These are phyloP conservation scores for Pituophis catenifer DNA, from an alignment of 2,113 vertebrate species.

Conservation along the genomic window DNA sequence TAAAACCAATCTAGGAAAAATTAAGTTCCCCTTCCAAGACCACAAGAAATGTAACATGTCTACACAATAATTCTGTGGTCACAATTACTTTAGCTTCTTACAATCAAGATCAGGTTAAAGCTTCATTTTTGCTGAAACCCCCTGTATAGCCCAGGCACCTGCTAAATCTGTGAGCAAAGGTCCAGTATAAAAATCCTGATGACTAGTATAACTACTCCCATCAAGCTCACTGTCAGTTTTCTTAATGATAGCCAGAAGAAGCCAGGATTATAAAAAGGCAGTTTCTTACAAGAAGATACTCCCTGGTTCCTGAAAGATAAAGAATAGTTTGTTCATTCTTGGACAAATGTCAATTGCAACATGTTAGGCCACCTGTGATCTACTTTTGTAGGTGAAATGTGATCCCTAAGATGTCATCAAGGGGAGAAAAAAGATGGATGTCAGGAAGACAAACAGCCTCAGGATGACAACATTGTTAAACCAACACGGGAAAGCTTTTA, in stretches of 20 bases:
- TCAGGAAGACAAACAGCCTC: not conserved
- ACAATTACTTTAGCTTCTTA: not conserved
- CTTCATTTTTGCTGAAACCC: not conserved
- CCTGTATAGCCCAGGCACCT: not conserved
- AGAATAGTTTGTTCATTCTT: not conserved
- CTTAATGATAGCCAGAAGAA: not conserved
- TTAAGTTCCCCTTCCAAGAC: not conserved
- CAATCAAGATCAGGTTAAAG: not conserved
- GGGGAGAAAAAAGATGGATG: not conserved
- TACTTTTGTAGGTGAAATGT: not conserved
- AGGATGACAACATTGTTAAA: not conserved
- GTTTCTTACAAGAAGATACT: not conserved
- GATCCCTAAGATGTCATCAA: not conserved
- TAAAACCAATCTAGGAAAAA: not conserved
- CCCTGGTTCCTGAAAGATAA: not conserved
- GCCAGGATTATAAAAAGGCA: not conserved
- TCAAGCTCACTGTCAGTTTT: not conserved
- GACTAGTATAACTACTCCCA: not conserved
- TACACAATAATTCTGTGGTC: not conserved
- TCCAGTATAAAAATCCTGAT: not conserved
- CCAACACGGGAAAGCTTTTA: not conserved
- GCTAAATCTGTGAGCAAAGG: not conserved
- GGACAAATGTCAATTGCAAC: not conserved
- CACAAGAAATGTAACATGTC: not conserved
- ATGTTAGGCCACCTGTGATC: not conserved